Conservation (phyloP, 1,140 invertebrate species). For the Drosophila mauritiana region DNA sequence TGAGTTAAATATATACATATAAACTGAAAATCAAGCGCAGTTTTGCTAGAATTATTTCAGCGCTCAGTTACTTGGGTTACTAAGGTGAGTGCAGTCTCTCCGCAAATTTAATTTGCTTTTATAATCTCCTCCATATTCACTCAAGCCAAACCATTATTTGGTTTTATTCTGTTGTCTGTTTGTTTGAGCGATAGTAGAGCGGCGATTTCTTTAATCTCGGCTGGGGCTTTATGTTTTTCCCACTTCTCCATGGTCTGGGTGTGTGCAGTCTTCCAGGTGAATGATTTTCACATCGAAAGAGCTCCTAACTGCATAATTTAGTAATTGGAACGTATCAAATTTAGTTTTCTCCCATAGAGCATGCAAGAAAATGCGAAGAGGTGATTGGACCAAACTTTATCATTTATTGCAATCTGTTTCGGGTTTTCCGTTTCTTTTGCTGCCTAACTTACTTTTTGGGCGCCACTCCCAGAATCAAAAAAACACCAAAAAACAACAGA, state of each 20-base stretch:
- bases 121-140: constrained; percentile 39
- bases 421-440: constrained; percentile 9
- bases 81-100: constrained; percentile 17
- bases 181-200: constrained; percentile 35
- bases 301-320: constrained; percentile 71
- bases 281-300: constrained; percentile 68
- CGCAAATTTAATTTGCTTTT: constrained; percentile 42
- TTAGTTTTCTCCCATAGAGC: constrained; percentile 61
- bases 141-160: constrained; percentile 59
- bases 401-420: constrained; percentile 34
- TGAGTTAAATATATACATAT: neutral
- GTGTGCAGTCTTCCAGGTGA: constrained; percentile 82
- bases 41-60: too few relatives aligned
- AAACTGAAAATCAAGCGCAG: neutral
- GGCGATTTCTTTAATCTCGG: constrained; percentile 51
- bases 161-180: constrained; percentile 48
- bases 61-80: too few relatives aligned
- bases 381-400: constrained; percentile 16
- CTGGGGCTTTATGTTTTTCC: constrained; percentile 33
- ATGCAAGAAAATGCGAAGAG: neutral
- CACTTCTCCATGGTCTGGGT: constrained; percentile 9
- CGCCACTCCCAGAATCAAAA: constrained; percentile 26
- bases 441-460: constrained; percentile 22
- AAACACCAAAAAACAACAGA: constrained; percentile 33
- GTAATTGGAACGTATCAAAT: constrained; percentile 83